Conservation (phyloP, 2,797 vertebrate genomes). For the Streptopelia turtur region DNA sequence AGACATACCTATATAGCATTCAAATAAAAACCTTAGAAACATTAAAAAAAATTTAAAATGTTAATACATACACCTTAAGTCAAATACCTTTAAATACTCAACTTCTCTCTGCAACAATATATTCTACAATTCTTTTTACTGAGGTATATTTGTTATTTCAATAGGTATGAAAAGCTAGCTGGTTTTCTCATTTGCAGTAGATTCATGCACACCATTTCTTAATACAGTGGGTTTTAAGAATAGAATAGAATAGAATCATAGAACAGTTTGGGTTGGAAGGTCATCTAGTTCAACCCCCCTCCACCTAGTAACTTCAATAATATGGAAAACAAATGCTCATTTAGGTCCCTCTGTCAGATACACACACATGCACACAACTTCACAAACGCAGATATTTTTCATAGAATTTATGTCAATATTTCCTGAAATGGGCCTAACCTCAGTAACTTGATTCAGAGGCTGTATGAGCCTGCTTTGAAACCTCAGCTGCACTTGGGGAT, state of each 20-base stretch:
- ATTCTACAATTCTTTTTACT: neutral
- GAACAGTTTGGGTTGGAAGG: neutral
- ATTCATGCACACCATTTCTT: neutral
- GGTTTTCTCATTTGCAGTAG: neutral
- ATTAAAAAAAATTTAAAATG: neutral
- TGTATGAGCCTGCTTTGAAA: neutral
- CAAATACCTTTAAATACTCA: neutral
- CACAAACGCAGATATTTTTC: neutral
- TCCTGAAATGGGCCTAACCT: neutral
- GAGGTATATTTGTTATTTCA: slow-evolving; percentile 30
- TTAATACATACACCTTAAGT: neutral
- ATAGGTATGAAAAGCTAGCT: slow-evolving; percentile 13
- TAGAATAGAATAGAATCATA: neutral
- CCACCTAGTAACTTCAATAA: neutral
- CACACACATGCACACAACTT: neutral
- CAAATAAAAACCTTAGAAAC: slow-evolving; percentile 18
- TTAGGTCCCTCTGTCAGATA: neutral
- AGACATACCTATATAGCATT: neutral
- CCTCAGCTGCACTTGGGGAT: neutral
- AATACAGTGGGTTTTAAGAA: neutral
- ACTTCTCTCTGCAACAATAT: neutral
- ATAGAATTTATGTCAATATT: neutral
- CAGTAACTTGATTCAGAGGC: neutral
- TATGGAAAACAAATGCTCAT: neutral
- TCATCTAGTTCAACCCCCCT: neutral